Evolutionary conservation across 1,140 invertebrate species (phyloP).

Genomic region (Lordiphosa clarofinis): DNA sequence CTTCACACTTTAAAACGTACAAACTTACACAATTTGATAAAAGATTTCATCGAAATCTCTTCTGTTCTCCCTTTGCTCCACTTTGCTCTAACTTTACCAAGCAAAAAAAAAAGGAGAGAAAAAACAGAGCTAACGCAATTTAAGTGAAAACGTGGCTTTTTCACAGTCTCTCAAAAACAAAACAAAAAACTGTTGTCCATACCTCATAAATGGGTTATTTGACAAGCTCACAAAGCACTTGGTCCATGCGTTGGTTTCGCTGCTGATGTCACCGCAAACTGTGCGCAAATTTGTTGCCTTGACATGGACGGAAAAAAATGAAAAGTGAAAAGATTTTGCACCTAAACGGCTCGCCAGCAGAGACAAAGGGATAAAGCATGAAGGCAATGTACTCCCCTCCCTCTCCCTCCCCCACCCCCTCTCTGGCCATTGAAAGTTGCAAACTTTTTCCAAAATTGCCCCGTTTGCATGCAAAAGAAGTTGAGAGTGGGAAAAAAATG

Average conservation of each 20-base stretch:
- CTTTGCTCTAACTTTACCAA: too few relatives aligned
- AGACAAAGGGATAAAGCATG: constrained; percentile 5
- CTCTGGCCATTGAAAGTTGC: constrained; percentile 14
- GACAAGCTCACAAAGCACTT: too few relatives aligned
- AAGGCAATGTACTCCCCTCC: not conserved
- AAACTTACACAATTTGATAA: too few relatives aligned
- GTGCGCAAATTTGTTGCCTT: constrained; percentile 5
- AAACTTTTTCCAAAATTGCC: constrained; percentile 29
- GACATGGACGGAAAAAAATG: constrained; percentile 8
- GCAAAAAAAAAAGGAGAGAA: too few relatives aligned
- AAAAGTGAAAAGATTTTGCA: constrained; percentile 30
- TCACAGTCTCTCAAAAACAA: too few relatives aligned
- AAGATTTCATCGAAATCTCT: too few relatives aligned
- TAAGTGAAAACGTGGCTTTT: too few relatives aligned
- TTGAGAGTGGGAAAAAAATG: not conserved
- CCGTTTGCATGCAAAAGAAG: constrained; percentile 13
- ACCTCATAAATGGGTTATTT: too few relatives aligned
- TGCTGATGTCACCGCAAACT: constrained; percentile 2
- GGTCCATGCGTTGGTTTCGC: not conserved
- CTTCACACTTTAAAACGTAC: too few relatives aligned
- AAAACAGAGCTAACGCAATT: too few relatives aligned
- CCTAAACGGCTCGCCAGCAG: constrained; percentile 26
- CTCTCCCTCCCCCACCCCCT: not conserved
- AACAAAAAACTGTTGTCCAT: too few relatives aligned
- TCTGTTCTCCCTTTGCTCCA: too few relatives aligned